A percentile compares a stretch with the other conserved stretches of the same genome.
phyloP scores from a whole-genome alignment of 2,797 vertebrate genomes.

The Sebastiscus albofasciatus region DNA sequence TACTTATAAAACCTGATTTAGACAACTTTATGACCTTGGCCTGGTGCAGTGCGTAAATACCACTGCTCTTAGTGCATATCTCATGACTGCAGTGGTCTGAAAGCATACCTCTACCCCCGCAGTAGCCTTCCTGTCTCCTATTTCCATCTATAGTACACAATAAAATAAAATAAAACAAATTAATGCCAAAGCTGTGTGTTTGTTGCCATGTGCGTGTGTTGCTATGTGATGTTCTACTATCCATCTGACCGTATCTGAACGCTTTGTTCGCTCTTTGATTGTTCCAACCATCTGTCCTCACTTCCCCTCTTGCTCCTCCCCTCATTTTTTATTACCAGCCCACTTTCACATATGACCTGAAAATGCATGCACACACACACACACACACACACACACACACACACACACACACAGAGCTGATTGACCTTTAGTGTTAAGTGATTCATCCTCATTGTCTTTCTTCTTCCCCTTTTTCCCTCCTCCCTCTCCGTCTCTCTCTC shows the following conservation, averaged over 20 bases:
- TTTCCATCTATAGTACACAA: neutral
- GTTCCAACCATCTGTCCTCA: conserved; percentile 64
- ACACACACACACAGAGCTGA: conserved; percentile 5
- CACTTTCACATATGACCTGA: conserved; percentile 55
- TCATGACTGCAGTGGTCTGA: conserved; percentile 36
- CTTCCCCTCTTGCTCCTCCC: conserved; percentile 38
- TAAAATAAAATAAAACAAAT: neutral
- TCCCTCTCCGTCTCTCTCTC: neutral
- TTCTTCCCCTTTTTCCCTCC: conserved; percentile 17
- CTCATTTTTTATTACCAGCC: conserved; percentile 36
- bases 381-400: neutral
- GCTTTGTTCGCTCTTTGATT: conserved; percentile 53
- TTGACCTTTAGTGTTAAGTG: conserved; percentile 56
- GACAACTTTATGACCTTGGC: conserved; percentile 53
- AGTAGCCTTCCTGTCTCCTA: conserved; percentile 2
- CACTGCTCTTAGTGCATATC: conserved; percentile 34
- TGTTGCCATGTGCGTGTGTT: neutral
- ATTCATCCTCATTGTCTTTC: conserved; percentile 58
- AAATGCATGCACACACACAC: neutral
- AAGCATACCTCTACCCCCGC: conserved; percentile 13
- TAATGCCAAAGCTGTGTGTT: neutral
- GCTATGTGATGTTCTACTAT: conserved; percentile 1
- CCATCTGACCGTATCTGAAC: neutral
- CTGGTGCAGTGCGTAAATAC: conserved; percentile 38
- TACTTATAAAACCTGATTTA: conserved; percentile 64